Base-by-base conservation (phyloP, 2,888 invertebrate genomes). In the Xanthia togata region DNA sequence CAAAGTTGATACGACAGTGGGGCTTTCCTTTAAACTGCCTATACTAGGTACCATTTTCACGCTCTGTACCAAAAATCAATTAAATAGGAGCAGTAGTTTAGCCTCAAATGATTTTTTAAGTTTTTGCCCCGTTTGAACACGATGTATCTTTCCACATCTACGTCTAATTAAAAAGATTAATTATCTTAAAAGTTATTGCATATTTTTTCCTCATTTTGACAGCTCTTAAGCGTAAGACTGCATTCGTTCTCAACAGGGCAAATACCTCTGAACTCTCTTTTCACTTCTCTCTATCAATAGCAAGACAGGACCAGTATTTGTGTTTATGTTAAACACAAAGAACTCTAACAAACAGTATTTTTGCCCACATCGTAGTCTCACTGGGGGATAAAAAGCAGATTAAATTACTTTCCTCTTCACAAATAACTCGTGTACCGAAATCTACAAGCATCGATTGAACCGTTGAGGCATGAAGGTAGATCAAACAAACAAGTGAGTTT, bases 401-500 rank as follows among this genome's bases (percentile, higher is more conserved):
- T 38, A 20, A 11, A n/a, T 31, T 60, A 47, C 26, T 71, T 71
- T 26, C 9, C 12, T 38, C 38, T 64, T 38, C 5, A 71, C 68
- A 41, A 67, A 63, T 55, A 55, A 14, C 26, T 70, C 8, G 14
- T 26, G 5, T 70, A 26, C 20, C 11, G 3, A 73, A 38, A 71
- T 73, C 53, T 14, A 35, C 12, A 44, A 12, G 2, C 12, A n/a
- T 69, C 9, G 3, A 9, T 14, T 53, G 6, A 62, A 53, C n/a
- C 38, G n/a, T 44, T 35, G 9, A 20, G 9, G 41, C n/a, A 9
- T 74, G 31, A 73, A 62, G 31, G n/a, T 2, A 31, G 31, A 62
- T 53, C 17, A 72, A 31, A 62, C 41, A 72, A 60, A 70, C 5
- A 57, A 65, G 6, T 5, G 11, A 11, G n/a, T 70, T 59, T 44